Evolutionary conservation across 2,113 vertebrate species (phyloP), one percentile per base, ranked within the genome.

Genomic region (Passer montanus): DNA sequence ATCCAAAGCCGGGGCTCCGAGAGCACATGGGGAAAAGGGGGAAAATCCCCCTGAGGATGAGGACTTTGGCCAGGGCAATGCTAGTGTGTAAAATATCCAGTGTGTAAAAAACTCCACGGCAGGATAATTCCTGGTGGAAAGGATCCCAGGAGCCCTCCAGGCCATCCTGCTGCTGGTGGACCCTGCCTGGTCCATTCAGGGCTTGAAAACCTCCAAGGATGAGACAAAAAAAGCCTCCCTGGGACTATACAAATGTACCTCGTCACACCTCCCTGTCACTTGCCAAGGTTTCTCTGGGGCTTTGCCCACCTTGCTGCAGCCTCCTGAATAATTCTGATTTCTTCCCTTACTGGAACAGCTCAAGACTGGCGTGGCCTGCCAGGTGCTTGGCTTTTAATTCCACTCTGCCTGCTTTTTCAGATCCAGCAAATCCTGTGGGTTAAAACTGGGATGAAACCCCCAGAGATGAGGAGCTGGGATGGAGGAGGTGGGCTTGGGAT

Each of bases 101-200:
- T 2, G 7, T 7, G 8, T 15, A 37, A 33, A 39, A 62, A 58
- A 3, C 7, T 50, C 74, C 33, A 13, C 0, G 7, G 70, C 31
- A 59, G 58, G 44, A 18, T n/a, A 73, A 77, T 21, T 77, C 60
- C 37, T 12, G 33, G 10, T 62, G 41, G 66, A 53, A 74, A 7
- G 9, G 46, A 62, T 3, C 14, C 26, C 0, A 0, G 6, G 9
- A n/a, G 46, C 7, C 91, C 56, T 75, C 62, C 52, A 67, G 66
- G 41, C 11, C 70, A 56, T 16, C 43, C 8, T 50, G 35, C 17
- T 5, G 2, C 84, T 56, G 19, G 33, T 63, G 44, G 43, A 46
- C 11, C 13, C 73, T 80, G 30, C 13, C 62, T 60, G 68, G 30
- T 56, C 35, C 18, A 9, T 46, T 69, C 49, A 81, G 46, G 37